Base-by-base conservation (phyloP, 1,140 invertebrate species). In the Lucilia cuprina region DNA sequence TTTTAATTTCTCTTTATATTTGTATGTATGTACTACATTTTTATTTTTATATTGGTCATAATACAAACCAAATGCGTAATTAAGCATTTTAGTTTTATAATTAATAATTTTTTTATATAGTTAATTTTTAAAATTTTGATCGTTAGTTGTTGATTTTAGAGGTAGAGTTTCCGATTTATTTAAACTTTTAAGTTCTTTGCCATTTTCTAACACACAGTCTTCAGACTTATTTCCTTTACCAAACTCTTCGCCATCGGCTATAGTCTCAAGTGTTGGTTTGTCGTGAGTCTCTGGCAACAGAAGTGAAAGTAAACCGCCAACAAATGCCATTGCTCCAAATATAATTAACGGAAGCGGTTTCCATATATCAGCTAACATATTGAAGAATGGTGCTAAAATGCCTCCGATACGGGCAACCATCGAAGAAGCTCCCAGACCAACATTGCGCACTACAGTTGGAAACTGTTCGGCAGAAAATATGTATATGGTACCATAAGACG, bases 391-490 rank as follows among this genome's bases (percentile, higher is more conserved):
- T 2, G 96, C 95, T 74, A 96, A 89, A 86, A 96, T 95, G 47
- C 95, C 95, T 14, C 96, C 96, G 83, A 97, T 91, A 83, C 96
- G 91, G 9, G 96, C 96, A 85, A 94, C 94, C 85, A 95, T 96
- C 0, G 96, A 97, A 70, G 95, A 93, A 5, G 95, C 94, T 2
- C 96, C 96, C 84, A 97, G 89, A 13, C 94, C 96, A 74, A 95
- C 94, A 88, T 96, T 97, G 83, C 96, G 92, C 60, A 97, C 94
- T 9, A 96, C 94, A 1, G 96, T 97, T 1, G 96, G 96, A 87
- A 96, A 97, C 87, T 96, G 94, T 92, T 97, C 96, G 8, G 95
- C 94, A 12, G 96, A 95, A 88, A 95, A 96, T 74, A 97, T 93
- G 87, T 96, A 97, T 47, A 97, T 94, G 2, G 96, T 94, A 41